Percentiles rank a stretch among this genome's conserved stretches.
Evolutionary conservation across 2,797 vertebrate species (phyloP).

Genomic region (Apodemus agrarius): DNA sequence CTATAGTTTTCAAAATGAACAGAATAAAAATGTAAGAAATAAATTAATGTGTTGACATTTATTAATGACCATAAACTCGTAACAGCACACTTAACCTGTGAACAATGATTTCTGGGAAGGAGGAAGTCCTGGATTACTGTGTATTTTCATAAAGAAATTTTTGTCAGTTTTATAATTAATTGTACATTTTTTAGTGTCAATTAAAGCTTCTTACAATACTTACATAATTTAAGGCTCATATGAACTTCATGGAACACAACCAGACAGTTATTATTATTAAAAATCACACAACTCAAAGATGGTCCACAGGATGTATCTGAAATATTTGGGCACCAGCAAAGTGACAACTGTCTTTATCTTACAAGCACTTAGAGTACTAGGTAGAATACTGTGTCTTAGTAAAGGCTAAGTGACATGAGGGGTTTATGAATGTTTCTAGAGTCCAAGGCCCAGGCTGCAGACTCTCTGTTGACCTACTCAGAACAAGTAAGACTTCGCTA

Average conservation of each 20-base stretch:
- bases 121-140: neutral
- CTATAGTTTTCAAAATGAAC: slow-evolving; percentile 28
- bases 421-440: neutral
- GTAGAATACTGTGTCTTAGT: neutral
- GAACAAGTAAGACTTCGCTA: neutral
- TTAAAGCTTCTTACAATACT: neutral
- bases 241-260: neutral
- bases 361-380: neutral
- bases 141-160: neutral
- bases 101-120: neutral
- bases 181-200: neutral
- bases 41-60: neutral
- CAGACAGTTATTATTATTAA: slow-evolving; percentile 10
- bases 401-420: neutral
- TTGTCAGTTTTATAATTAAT: slow-evolving; percentile 1
- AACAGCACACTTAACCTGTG: neutral
- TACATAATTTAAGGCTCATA: neutral
- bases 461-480: neutral
- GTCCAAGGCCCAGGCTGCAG: neutral
- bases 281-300: slow-evolving; percentile 8
- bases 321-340: neutral
- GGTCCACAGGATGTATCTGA: neutral
- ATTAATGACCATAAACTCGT: neutral
- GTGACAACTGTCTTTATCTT: neutral
- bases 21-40: slow-evolving; percentile 30